Conservation (phyloP, 2,113 vertebrate genomes). For the Circaetus cinerascens region DNA sequence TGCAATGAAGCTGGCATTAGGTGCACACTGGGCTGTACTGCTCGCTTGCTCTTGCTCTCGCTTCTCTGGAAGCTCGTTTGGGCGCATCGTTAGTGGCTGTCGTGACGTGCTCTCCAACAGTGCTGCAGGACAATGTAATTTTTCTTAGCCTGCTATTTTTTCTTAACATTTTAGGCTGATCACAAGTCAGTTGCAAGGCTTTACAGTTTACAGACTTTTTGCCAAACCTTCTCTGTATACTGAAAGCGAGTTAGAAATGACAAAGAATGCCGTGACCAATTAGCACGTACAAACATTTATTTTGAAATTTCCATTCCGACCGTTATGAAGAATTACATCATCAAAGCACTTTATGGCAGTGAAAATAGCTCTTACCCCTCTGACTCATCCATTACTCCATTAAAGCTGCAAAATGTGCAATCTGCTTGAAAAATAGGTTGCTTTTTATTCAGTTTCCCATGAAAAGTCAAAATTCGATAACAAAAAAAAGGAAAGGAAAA, state of each 20-base stretch:
- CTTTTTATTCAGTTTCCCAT: slow-evolving; percentile 78
- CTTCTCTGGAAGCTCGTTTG: neutral
- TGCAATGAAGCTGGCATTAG: neutral
- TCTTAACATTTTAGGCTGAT: neutral
- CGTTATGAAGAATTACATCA: slow-evolving; percentile 82
- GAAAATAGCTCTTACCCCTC: slow-evolving; percentile 82
- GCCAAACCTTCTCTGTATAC: neutral
- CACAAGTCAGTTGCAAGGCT: neutral
- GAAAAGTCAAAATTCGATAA: slow-evolving; percentile 78
- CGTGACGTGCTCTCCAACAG: neutral
- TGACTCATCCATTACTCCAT: slow-evolving; percentile 79
- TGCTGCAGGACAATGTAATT: neutral
- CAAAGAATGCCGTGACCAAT: slow-evolving; percentile 51
- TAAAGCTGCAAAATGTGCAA: slow-evolving; percentile 88
- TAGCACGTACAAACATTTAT: slow-evolving; percentile 85
- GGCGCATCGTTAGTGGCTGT: neutral
- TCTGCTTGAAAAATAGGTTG: slow-evolving; percentile 85
- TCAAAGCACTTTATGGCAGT: slow-evolving; percentile 84
- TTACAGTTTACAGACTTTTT: slow-evolving; percentile 11
- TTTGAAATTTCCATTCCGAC: slow-evolving; percentile 79
- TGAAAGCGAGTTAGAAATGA: slow-evolving; percentile 54
- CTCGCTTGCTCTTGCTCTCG: neutral
- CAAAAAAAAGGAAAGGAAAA: neutral
- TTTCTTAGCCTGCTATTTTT: neutral
- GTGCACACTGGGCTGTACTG: neutral